Conservation (phyloP, 2,888 invertebrate genomes). For the Eupeodes latifasciatus region DNA sequence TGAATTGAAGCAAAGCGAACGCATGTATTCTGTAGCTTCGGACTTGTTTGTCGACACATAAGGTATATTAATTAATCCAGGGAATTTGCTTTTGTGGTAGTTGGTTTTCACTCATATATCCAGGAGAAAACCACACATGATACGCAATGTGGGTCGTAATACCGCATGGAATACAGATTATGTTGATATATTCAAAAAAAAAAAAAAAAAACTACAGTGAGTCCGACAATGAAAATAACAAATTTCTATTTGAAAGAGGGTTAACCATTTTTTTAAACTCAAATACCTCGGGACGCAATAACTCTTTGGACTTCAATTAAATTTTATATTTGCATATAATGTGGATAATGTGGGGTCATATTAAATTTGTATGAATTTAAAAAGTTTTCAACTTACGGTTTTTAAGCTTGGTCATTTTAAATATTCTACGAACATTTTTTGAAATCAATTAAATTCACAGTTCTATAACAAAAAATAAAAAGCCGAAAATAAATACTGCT, state of each 20-base stretch:
- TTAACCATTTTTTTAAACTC: too few relatives aligned
- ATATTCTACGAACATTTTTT: too few relatives aligned
- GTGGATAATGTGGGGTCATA: too few relatives aligned
- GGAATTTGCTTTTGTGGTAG: conserved; percentile 51
- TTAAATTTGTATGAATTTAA: too few relatives aligned
- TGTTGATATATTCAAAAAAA: background rate
- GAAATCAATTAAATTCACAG: too few relatives aligned
- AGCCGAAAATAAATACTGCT: too few relatives aligned
- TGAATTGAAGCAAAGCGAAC: conserved; percentile 56
- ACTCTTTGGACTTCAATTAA: too few relatives aligned
- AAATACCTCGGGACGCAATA: too few relatives aligned
- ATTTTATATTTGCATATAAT: too few relatives aligned
- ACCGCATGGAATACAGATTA: background rate
- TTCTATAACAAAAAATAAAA: too few relatives aligned
- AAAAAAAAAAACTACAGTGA: background rate
- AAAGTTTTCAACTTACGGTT: too few relatives aligned
- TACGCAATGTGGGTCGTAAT: background rate
- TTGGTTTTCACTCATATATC: conserved; percentile 42
- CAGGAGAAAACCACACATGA: conserved; percentile 26
- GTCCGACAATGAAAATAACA: background rate
- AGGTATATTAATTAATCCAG: background rate
- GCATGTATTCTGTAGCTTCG: background rate
- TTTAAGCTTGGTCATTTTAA: too few relatives aligned
- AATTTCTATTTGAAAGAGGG: background rate
- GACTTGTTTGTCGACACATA: conserved; percentile 22